Conservation (phyloP, 2,797 vertebrate genomes). For the Myotis daubentonii region DNA sequence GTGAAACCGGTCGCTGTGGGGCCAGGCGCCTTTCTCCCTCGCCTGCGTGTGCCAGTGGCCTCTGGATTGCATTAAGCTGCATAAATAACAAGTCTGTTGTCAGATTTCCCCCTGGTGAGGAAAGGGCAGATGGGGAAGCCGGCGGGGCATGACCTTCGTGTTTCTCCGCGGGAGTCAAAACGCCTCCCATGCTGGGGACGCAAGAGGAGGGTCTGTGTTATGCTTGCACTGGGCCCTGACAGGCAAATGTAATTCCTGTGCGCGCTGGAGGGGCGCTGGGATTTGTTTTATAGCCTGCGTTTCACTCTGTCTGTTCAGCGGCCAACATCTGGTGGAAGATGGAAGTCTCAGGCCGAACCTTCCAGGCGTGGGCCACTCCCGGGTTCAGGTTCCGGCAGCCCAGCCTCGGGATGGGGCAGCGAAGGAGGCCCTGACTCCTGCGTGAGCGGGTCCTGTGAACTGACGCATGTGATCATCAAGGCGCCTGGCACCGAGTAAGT, state of each 20-base stretch:
- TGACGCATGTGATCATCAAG: not conserved
- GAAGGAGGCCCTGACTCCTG: not conserved
- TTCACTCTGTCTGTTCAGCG: not conserved
- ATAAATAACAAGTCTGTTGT: slow-evolving; percentile 86
- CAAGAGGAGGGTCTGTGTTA: slow-evolving; percentile 90
- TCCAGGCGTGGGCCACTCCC: not conserved
- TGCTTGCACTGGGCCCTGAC: slow-evolving; percentile 88
- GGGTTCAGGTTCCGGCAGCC: no score
- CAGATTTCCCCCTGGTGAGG: slow-evolving; percentile 83
- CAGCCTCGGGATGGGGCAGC: not conserved
- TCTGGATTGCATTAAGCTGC: slow-evolving; percentile 84
- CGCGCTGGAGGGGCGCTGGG: not conserved
- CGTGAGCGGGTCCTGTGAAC: fast-evolving
- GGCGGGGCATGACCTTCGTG: slow-evolving; percentile 88
- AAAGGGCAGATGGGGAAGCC: slow-evolving; percentile 86
- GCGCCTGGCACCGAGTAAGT: not conserved
- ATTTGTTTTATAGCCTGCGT: slow-evolving; percentile 69
- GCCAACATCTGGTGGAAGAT: slow-evolving; percentile 39
- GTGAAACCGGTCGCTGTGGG: not conserved
- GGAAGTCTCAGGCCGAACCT: not conserved
- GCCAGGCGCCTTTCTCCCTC: slow-evolving; percentile 35
- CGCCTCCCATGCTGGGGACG: slow-evolving; percentile 82
- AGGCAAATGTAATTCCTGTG: slow-evolving; percentile 86
- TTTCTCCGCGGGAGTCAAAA: slow-evolving; percentile 87
- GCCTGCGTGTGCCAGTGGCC: slow-evolving; percentile 66